Conservation (phyloP, 2,888 invertebrate species). For the Lithophane ornitopus region DNA sequence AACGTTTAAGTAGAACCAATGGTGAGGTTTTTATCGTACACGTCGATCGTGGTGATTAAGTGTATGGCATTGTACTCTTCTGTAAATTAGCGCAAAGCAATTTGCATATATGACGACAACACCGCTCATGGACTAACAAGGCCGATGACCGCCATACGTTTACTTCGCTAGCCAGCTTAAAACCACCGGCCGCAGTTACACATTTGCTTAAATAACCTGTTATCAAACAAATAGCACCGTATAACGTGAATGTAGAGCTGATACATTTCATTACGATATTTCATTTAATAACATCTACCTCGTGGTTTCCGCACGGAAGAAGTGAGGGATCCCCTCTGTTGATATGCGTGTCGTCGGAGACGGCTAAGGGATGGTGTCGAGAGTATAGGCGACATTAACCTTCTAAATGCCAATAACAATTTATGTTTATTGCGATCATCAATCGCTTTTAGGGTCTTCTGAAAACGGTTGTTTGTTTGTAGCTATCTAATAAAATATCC, state of each 20-base stretch:
- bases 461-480: constrained; percentile 20
- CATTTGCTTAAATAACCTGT: constrained; percentile 66
- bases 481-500: constrained; percentile 1
- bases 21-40: constrained; percentile 35
- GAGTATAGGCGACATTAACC: constrained; percentile 10
- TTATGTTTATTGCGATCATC: constrained; percentile 23
- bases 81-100: constrained; percentile 79
- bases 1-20: constrained; percentile 16
- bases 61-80: constrained; percentile 71
- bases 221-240: constrained; percentile 49
- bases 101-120: constrained; percentile 81
- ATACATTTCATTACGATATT: constrained; percentile 23
- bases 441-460: constrained; percentile 13
- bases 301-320: constrained; percentile 9
- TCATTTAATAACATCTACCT: constrained; percentile 21
- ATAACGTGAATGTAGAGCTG: constrained; percentile 11
- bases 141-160: constrained; percentile 81
- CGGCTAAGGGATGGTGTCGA: background rate
- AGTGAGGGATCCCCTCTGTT: background rate
- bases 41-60: constrained; percentile 56
- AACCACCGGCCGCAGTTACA: constrained; percentile 72
- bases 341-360: background rate
- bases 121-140: constrained; percentile 76
- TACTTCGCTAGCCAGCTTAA: constrained; percentile 71
- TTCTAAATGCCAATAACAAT: constrained; percentile 36